phyloP scores from a whole-genome alignment of 1,140 invertebrate genomes.

The Argopecten irradians region DNA sequence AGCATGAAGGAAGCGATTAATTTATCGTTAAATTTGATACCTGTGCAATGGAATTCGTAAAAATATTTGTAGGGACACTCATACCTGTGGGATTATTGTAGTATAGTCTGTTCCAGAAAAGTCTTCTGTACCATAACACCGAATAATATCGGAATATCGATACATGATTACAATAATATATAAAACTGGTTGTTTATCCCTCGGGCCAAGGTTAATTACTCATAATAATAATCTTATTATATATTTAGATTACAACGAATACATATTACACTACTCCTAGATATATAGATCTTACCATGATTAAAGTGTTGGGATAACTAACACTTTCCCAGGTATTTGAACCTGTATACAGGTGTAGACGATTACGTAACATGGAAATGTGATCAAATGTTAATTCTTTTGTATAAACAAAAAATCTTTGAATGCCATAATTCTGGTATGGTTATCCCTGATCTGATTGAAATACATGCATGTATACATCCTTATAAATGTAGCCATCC shows the following conservation, averaged over 20 bases:
- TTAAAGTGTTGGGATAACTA: no score
- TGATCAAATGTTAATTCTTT: no score
- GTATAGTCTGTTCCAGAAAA: slow-evolving; percentile 2
- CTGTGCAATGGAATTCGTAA: background rate
- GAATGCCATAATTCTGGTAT: no score
- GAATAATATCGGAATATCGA: background rate
- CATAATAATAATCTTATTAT: background rate
- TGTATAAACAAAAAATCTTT: no score
- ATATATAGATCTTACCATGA: no score
- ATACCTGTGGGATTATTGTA: slow-evolving; percentile 16
- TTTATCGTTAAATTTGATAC: background rate
- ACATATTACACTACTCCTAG: background rate
- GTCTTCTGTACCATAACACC: background rate
- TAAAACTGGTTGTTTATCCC: background rate
- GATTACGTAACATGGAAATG: no score
- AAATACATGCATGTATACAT: no score
- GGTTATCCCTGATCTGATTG: no score
- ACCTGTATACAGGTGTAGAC: no score
- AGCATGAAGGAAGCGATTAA: background rate
- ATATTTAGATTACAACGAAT: no score
- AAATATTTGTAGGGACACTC: background rate
- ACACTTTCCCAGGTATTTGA: no score
- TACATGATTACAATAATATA: background rate
- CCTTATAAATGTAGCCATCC: no score
- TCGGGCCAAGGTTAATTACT: background rate